Conservation (phyloP, 92 coral and sea anemone genomes). For the Galaxea fascicularis region DNA sequence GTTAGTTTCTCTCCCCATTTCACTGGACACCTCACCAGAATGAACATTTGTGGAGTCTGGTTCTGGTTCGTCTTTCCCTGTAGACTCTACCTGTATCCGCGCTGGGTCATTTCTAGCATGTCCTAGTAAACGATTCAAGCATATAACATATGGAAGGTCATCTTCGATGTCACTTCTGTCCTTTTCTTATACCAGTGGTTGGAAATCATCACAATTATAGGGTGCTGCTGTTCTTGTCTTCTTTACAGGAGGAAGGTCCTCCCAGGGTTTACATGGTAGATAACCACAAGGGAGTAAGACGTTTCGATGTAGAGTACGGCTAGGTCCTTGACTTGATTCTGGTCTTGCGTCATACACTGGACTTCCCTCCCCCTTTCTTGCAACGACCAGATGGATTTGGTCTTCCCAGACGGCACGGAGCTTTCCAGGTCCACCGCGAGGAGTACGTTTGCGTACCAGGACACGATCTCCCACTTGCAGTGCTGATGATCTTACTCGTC, state of each 20-base stretch:
- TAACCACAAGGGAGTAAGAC: no score
- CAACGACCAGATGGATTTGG: conserved; percentile 30
- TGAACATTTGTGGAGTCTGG: conserved; percentile 3
- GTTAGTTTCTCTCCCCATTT: conserved; percentile 4
- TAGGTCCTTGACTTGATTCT: no score
- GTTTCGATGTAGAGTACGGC: no score
- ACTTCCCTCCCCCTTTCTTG: conserved; percentile 44
- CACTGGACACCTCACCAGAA: conserved; percentile 7
- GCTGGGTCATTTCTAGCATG: conserved; percentile 10
- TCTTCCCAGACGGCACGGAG: conserved; percentile 43
- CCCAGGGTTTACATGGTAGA: no score
- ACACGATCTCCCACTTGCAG: conserved; percentile 52
- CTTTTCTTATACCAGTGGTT: no score
- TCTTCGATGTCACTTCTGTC: conserved; percentile 25
- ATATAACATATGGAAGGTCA: conserved; percentile 16
- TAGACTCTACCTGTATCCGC: conserved; percentile 11
- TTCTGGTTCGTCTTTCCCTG: not conserved
- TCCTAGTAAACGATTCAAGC: not conserved
- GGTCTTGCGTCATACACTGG: conserved; percentile 46
- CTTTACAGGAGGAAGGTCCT: no score
- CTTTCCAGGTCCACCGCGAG: conserved; percentile 60
- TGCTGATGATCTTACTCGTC: conserved; percentile 45
- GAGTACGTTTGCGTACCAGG: conserved; percentile 57
- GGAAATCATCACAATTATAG: no score
- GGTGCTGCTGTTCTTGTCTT: no score